Evolutionary conservation across 2,113 vertebrate genomes (phyloP).

Genomic region (rat (Rattus norvegicus)): DNA sequence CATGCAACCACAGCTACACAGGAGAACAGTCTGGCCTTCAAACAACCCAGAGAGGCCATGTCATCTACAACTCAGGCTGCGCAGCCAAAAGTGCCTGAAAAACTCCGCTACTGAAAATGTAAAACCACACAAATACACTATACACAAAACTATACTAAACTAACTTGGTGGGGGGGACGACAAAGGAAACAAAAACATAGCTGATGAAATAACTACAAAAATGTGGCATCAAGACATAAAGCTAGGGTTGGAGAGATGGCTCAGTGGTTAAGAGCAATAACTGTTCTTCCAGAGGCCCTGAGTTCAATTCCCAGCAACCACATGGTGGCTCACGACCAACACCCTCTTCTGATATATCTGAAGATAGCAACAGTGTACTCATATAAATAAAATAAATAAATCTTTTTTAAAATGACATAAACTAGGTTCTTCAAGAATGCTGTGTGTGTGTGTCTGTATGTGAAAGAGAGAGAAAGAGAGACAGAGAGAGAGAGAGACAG

Average conservation of each 20-base stretch:
- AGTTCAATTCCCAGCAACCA: too few species aligned
- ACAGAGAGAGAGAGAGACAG: too few species aligned
- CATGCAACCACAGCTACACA: background rate
- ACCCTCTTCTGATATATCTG: too few species aligned
- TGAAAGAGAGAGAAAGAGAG: too few species aligned
- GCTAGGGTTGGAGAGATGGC: background rate
- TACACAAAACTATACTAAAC: background rate
- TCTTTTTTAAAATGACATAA: background rate
- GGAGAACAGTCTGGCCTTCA: background rate
- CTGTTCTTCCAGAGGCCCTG: too few species aligned
- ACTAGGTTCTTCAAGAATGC: background rate
- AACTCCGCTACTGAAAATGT: background rate
- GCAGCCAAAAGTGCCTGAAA: background rate
- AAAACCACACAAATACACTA: background rate
- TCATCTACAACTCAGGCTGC: background rate
- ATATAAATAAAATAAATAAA: too few species aligned
- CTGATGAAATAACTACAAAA: constrained; percentile 47
- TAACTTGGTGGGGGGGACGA: background rate
- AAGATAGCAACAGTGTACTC: too few species aligned
- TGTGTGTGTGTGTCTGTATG: too few species aligned
- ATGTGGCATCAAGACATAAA: background rate
- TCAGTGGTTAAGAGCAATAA: too few species aligned
- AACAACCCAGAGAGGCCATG: background rate
- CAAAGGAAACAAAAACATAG: background rate
- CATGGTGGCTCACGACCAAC: too few species aligned